Percentiles rank a stretch among this genome's conserved stretches.
phyloP scores from a whole-genome alignment of 1,140 invertebrate species.

The Lasioglossum albipes region DNA sequence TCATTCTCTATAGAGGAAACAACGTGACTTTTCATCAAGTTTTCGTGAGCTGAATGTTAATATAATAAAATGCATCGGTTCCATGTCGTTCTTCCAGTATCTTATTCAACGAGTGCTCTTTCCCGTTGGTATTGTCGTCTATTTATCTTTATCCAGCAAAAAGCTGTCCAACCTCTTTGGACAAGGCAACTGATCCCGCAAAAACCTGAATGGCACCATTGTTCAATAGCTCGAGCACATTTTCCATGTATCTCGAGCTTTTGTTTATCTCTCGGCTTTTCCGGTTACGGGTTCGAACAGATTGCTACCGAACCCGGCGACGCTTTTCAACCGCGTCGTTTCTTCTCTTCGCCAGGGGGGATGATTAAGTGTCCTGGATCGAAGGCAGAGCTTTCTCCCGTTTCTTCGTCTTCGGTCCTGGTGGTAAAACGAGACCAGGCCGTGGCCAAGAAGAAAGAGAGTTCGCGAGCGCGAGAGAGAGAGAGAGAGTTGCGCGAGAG shows the following conservation, averaged over 20 bases:
- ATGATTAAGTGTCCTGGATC: slow-evolving; percentile 15
- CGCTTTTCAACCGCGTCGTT: not conserved
- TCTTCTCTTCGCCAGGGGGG: not conserved
- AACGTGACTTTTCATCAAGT: too few species aligned
- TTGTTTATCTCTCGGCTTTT: not conserved
- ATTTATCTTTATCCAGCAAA: not conserved
- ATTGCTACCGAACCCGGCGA: not conserved
- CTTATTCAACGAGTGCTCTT: not conserved
- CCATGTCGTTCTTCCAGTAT: too few species aligned
- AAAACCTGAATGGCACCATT: not conserved
- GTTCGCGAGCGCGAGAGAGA: too few species aligned
- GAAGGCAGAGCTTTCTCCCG: not conserved
- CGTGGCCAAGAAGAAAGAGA: not conserved
- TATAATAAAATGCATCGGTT: not conserved
- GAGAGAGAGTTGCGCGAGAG: too few species aligned
- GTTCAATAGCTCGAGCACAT: not conserved
- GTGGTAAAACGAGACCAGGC: too few species aligned
- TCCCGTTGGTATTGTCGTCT: not conserved
- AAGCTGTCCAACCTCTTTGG: not conserved
- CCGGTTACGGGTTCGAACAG: not conserved
- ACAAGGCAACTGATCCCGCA: not conserved
- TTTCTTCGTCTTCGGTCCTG: not conserved
- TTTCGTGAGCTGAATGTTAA: not conserved
- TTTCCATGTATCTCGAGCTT: not conserved
- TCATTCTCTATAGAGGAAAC: too few species aligned